Evolutionary conservation across 2,113 vertebrate genomes (phyloP), one percentile per base, ranked within the genome.

Genomic region (Clinocottus analis): DNA sequence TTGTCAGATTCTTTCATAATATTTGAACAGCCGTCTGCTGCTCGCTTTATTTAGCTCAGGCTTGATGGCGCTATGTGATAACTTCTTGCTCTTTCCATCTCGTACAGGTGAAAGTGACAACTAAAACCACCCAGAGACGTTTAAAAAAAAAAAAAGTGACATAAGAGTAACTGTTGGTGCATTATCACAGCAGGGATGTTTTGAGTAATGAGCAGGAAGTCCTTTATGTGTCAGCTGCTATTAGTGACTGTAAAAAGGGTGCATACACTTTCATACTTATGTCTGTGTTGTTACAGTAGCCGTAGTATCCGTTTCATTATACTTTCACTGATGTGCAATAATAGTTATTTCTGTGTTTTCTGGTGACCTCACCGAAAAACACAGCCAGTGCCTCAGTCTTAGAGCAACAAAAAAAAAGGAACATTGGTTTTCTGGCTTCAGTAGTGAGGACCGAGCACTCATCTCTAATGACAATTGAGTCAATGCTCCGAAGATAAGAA

Each of bases 1-100:
- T 92, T 94, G 93, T 94, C 87, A 91, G 89, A 87, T 85, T 92
- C 89, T 94, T 92, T 94, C 91, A 92, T 93, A 92, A 94, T 95
- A 91, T 95, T 95, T 95, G 90, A 91, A 88, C 92, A 94, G 92
- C 86, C 85, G 82, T 90, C 93, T 91, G 86, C 87, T 70, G 64
- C 76, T 81, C 14, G 79, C 90, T 92, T 94, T 91, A 93, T 94
- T 93, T 94, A 91, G 89, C 86, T 71, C 78, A 0, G 58, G 68
- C 69, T 87, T 89, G 90, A 92, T 90, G 89, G 82, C 37, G 72
- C 83, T 79, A 73, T 70, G 66, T 68, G 92, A 93, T 92, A 93
- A 86, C 85, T 56, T 87, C 55, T 79, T 41, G 79, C 60, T 90
- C 83, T 79, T 37, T 83, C 43, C 82, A 71, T 62, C 76, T 90